Evolutionary conservation across 2,888 invertebrate genomes (phyloP).

Genomic region (Caenorhabditis imperialis): DNA sequence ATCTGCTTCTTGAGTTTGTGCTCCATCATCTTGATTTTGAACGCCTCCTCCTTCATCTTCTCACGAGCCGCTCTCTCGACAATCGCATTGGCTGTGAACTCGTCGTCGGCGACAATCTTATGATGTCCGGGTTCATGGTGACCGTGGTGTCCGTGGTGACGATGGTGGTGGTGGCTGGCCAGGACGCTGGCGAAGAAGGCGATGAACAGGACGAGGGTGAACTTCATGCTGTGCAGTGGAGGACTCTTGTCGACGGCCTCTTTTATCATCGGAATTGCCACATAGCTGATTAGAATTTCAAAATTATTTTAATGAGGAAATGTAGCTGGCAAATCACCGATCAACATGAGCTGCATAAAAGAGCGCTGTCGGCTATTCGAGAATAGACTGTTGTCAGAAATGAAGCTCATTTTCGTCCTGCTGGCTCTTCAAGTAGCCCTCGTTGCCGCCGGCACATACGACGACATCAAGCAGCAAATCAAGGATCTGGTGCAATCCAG

Average conservation of each 20-base stretch:
- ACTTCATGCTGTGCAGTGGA: not conserved
- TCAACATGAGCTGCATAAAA: conserved; percentile 1
- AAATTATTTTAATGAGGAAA: conserved; percentile 11
- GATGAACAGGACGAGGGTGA: conserved; percentile 15
- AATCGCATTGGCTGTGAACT: conserved; percentile 6
- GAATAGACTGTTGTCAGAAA: not conserved
- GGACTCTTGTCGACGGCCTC: not conserved
- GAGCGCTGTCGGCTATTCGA: not conserved
- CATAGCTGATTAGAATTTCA: conserved; percentile 17
- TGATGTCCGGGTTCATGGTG: too few species aligned
- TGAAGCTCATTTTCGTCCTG: conserved; percentile 11
- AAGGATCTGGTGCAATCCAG: conserved; percentile 15
- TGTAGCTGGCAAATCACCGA: conserved; percentile 10
- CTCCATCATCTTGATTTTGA: too few species aligned
- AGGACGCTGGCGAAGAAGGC: conserved; percentile 19
- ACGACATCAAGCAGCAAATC: conserved; percentile 18
- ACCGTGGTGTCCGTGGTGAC: too few species aligned
- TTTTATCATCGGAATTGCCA: conserved; percentile 8
- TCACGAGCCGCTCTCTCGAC: conserved; percentile 4
- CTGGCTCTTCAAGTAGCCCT: conserved; percentile 1
- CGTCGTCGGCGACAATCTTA: not conserved
- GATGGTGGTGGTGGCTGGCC: conserved; percentile 1
- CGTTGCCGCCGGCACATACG: conserved; percentile 6
- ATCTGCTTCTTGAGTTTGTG: too few species aligned
- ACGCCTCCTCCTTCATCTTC: too few species aligned